Percentiles rank a stretch among this genome's conserved stretches.
Evolutionary conservation across 92 coral and sea anemone species (phyloP).

Genomic region (Galaxea fascicularis): DNA sequence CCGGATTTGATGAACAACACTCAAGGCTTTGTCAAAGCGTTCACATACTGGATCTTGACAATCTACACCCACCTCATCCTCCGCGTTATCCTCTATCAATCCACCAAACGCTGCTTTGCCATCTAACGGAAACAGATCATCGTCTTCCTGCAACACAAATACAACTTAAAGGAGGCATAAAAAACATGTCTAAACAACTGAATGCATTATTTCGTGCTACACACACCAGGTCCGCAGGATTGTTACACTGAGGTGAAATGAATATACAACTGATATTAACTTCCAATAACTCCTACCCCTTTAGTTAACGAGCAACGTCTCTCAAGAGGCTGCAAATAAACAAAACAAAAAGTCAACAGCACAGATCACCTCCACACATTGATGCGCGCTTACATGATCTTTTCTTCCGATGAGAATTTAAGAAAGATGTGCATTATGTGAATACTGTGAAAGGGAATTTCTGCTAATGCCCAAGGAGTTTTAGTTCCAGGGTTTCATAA

Average conservation of each 20-base stretch:
- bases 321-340: conserved; percentile 87
- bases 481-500: no score
- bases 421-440: no score
- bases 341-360: background rate
- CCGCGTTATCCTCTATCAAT: conserved; percentile 51
- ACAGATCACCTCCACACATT: background rate
- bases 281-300: conserved; percentile 64
- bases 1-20: no score
- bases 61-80: background rate
- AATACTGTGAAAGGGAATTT: no score
- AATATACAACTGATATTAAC: background rate
- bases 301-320: conserved; percentile 85
- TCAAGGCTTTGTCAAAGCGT: no score
- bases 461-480: no score
- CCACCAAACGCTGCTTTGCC: conserved; percentile 68
- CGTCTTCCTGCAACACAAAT: conserved; percentile 76
- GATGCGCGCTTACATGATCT: no score
- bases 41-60: background rate
- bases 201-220: no score
- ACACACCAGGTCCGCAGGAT: background rate
- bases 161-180: background rate
- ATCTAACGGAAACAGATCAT: conserved; percentile 76
- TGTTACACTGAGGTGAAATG: no score
- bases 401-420: no score
- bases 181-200: background rate